Evolutionary conservation across 2,888 invertebrate species (phyloP), one percentile per base, ranked within the genome.

Genomic region (Orthosia cruda): DNA sequence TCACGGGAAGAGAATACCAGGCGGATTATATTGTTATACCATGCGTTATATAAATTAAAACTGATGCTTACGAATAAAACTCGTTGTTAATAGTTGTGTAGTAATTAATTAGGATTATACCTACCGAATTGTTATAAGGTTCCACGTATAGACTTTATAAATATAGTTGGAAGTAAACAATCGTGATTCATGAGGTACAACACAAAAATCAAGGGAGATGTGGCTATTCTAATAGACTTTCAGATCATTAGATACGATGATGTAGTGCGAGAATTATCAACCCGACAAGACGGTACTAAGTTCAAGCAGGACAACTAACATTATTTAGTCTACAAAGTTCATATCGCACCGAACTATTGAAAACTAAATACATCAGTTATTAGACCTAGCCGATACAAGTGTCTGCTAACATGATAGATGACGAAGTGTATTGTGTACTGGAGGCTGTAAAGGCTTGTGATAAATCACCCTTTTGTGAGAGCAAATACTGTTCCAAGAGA

Each of bases 391-490:
- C 16, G 18, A 62, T 62, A 66, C 40, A 45, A 66, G 47, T 57
- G 50, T 71, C 71, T 2, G 9, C 18, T 32, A 58, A 45, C 20
- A 62, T 72, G 68, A 81, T 83, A 49, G 69, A 81, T 83, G 72
- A 45, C 58, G n/a, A 4, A 62, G 7, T 55, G 4, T 67, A 69
- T 66, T 83, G 62, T 78, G 18, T 70, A 16, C 61, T 32, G 20
- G 59, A 23, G 20, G 52, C 45, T 32, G 20, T 23, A 45, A 32
- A 9, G 62, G 45, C 4, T 23, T 15, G 59, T n/a, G 47, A 84
- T 81, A 84, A 71, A 74, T 84, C 70, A 65, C 23, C 49, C 61
- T 68, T 66, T 74, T 80, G 74, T 81, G n/a, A 7, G 18, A 61
- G 20, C 49, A 54, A 64, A 40, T 50, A n/a, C 13, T 26, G 20